These are phyloP conservation scores for Leptonema lineaticorne DNA, from an alignment of 1,140 invertebrate species.

Conservation along the genomic window DNA sequence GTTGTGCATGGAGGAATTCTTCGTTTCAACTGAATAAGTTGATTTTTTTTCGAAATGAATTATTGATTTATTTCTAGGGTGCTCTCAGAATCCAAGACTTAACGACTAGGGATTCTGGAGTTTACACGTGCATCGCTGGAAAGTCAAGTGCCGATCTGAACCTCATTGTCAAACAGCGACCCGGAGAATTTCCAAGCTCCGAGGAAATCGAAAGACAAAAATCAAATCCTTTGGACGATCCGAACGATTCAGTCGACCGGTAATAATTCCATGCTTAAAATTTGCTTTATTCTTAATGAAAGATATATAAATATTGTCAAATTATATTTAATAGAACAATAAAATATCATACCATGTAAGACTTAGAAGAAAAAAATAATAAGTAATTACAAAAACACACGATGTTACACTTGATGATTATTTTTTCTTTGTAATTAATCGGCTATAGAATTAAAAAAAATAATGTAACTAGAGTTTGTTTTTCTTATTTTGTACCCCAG, in stretches of 20 bases:
- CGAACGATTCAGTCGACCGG: slow-evolving; percentile 42
- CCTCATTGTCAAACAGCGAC: slow-evolving; percentile 70
- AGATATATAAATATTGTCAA: no score
- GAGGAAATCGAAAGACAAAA: slow-evolving; percentile 67
- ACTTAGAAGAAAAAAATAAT: neutral
- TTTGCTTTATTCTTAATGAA: neutral
- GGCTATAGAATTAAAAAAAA: slow-evolving; percentile 5
- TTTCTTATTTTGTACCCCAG: slow-evolving; percentile 17
- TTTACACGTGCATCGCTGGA: slow-evolving; percentile 81
- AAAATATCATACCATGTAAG: no score
- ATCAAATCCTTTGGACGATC: slow-evolving; percentile 48
- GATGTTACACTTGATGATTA: slow-evolving; percentile 7
- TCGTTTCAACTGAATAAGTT: no score
- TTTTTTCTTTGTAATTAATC: neutral
- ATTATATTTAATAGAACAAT: no score
- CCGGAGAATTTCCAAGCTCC: slow-evolving; percentile 74
- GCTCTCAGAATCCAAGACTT: slow-evolving; percentile 79
- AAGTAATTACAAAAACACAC: neutral
- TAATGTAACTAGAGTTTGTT: slow-evolving; percentile 5
- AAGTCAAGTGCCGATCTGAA: slow-evolving; percentile 71
- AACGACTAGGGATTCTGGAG: slow-evolving; percentile 72
- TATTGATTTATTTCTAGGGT: slow-evolving; percentile 53
- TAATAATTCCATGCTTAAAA: slow-evolving; percentile 13
- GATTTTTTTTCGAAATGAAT: no score
- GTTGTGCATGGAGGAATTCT: no score